These are phyloP conservation scores for Miltochrista miniata DNA, from an alignment of 2,888 invertebrate species.

Conservation along the genomic window DNA sequence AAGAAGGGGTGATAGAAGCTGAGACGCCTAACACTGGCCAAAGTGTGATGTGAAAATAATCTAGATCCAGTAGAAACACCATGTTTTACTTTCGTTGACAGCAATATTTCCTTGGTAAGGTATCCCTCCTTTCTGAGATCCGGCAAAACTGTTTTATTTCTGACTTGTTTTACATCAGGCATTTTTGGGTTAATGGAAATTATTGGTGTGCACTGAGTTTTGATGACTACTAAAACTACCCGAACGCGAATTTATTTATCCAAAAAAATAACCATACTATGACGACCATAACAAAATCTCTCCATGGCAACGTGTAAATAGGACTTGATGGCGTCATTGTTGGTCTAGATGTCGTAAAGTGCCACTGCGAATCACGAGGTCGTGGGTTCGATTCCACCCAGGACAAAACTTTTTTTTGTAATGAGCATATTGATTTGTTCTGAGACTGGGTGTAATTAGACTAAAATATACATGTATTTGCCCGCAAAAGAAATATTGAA, in stretches of 20 bases:
- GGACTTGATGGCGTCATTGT: slow-evolving; percentile 20
- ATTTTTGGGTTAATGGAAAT: slow-evolving; percentile 30
- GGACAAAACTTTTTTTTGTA: no score
- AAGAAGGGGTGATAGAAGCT: slow-evolving; percentile 70
- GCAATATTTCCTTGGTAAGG: slow-evolving; percentile 63
- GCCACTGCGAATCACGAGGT: no score
- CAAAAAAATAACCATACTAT: not conserved
- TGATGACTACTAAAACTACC: not conserved
- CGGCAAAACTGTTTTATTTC: slow-evolving; percentile 73
- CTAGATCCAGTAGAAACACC: slow-evolving; percentile 72
- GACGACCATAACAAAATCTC: not conserved
- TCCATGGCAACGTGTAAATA: slow-evolving; percentile 12
- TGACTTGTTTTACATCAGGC: slow-evolving; percentile 62
- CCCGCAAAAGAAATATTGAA: no score
- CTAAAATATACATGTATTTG: no score
- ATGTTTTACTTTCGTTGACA: slow-evolving; percentile 68
- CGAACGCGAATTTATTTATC: slow-evolving; percentile 4
- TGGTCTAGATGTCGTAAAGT: no score
- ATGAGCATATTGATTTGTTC: no score
- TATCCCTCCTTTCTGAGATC: slow-evolving; percentile 71
- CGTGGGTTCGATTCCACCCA: no score
- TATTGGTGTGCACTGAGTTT: not conserved
- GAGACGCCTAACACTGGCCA: slow-evolving; percentile 81
- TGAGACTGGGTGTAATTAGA: no score
- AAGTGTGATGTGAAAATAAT: slow-evolving; percentile 84